These are phyloP conservation scores for Imbricaverruca yamaguchii DNA, from an alignment of 2,888 invertebrate genomes.

Conservation along the genomic window DNA sequence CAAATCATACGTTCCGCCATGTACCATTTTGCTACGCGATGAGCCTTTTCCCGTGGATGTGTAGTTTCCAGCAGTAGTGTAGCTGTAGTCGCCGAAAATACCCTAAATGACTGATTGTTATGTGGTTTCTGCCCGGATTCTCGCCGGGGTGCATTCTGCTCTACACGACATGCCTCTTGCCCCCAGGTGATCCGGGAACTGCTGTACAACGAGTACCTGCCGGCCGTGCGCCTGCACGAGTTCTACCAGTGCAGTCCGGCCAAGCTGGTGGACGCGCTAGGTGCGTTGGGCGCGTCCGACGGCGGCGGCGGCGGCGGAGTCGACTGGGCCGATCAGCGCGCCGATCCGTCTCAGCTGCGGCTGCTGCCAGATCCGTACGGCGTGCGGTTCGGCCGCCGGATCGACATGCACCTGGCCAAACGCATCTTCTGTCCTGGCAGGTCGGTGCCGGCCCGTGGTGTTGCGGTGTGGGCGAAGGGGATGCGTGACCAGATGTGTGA, in stretches of 20 bases:
- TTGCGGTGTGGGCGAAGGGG: no score
- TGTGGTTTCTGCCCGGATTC: no score
- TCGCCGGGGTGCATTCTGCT: no score
- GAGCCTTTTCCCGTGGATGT: no score
- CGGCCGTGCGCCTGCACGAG: conserved; percentile 44
- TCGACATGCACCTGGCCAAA: conserved; percentile 26
- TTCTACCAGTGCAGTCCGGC: conserved; percentile 39
- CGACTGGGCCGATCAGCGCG: not conserved
- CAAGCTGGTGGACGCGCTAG: not conserved
- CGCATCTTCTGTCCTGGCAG: not conserved
- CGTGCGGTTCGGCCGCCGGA: not conserved
- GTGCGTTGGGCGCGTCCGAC: not conserved
- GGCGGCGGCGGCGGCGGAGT: not conserved
- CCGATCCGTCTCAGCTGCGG: not conserved
- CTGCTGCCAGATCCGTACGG: conserved; percentile 5
- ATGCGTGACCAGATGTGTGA: no score
- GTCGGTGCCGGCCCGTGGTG: not conserved
- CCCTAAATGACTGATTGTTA: no score
- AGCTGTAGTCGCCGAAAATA: no score
- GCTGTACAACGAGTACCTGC: conserved; percentile 41
- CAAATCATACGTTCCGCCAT: no score
- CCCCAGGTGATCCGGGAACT: conserved; percentile 42
- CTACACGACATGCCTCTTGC: not conserved
- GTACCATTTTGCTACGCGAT: no score
- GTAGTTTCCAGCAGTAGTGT: no score